Base-by-base conservation (phyloP, 2,113 vertebrate genomes). In the Charadrius vociferus region DNA sequence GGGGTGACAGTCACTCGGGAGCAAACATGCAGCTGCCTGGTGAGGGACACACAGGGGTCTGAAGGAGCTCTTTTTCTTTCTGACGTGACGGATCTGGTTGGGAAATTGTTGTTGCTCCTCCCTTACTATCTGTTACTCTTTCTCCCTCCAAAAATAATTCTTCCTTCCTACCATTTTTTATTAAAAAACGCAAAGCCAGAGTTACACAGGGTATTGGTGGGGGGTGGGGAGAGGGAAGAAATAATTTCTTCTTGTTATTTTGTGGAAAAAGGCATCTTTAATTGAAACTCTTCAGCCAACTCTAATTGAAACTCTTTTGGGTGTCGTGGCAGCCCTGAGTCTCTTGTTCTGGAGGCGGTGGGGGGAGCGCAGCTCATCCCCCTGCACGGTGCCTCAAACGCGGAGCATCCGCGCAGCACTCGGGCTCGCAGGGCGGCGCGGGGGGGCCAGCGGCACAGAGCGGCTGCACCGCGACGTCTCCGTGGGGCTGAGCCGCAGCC, bases 1-100 rank as follows among this genome's bases (percentile, higher is more conserved):
- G 0, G 65, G n/a, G 7, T 16, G 5, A 58, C 65, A 43, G n/a
- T 65, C 72, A 79, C 90, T 52, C 1, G 36, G 34, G 80, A 55
- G 88, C 78, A 74, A 4, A 27, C 24, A 37, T 26, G 86, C 91
- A 91, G 86, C 70, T 24, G 80, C 63, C 30, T 2, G 5, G 10
- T 10, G 74, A 61, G 71, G 86, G 9, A 5, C 59, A 43, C 10
- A 0, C 50, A 34, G 56, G 6, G 90, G 7, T 24, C 27, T 78
- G 63, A 84, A 95, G 93, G 86, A 79, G 72, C 86, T n/a, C n/a
- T 37, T 88, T 52, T 43, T 70, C 63, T 66, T 50, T 74, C 50
- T 34, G 29, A 8, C 0, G 3, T 27, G 58, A 50, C 39, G 23
- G 45, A 75, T 26, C 50, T 6, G 19, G 13, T 10, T 22, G 68